These are phyloP conservation scores for Limnephilus auricula DNA, from an alignment of 2,888 invertebrate genomes.

Conservation along the genomic window DNA sequence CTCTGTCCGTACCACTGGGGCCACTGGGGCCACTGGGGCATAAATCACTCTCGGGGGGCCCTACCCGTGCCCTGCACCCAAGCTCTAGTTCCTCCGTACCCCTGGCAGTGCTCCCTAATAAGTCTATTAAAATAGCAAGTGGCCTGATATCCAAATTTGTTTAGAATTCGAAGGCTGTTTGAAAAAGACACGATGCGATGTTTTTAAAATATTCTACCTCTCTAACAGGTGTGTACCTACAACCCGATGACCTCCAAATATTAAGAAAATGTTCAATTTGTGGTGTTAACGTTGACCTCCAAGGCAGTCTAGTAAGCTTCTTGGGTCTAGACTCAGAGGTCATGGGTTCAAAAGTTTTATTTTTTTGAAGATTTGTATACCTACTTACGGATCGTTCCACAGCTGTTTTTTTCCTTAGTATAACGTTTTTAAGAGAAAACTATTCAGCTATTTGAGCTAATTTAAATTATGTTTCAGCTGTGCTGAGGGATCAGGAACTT, in stretches of 20 bases:
- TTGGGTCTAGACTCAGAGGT: neutral
- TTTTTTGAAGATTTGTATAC: neutral
- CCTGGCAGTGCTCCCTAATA: slow-evolving; percentile 4
- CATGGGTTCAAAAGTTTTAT: neutral
- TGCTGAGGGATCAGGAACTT: too few relatives aligned
- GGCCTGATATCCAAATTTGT: neutral
- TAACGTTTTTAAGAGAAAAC: too few relatives aligned
- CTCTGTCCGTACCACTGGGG: neutral
- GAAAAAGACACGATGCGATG: neutral
- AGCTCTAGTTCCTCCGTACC: neutral
- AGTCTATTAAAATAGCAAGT: slow-evolving; percentile 3
- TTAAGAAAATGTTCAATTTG: neutral
- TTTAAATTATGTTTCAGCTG: too few relatives aligned
- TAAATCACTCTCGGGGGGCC: slow-evolving; percentile 45
- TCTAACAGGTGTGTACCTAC: neutral
- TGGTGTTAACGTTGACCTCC: neutral
- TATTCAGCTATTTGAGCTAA: too few relatives aligned
- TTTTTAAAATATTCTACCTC: neutral
- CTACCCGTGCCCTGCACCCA: neutral
- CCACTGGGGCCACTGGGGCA: neutral
- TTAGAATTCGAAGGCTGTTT: neutral
- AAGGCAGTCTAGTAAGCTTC: neutral
- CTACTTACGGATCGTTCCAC: neutral
- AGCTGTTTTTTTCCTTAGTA: neutral
- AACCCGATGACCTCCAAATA: neutral